phyloP scores from a whole-genome alignment of 2,113 vertebrate species.

The Mustela nigripes region DNA sequence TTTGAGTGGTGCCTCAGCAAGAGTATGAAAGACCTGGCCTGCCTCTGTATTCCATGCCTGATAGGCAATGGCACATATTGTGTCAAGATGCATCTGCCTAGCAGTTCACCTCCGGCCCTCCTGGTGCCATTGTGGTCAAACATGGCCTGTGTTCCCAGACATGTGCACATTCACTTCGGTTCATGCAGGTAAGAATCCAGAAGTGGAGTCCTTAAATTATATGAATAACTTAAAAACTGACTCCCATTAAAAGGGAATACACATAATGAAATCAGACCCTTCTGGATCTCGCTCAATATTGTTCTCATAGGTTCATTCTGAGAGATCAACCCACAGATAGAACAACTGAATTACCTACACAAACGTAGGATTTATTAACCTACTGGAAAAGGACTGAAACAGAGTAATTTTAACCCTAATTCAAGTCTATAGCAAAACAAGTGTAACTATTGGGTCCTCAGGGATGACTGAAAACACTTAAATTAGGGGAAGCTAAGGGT shows the following conservation, averaged over 20 bases:
- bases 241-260: neutral
- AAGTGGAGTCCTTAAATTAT: slow-evolving; percentile 32
- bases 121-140: slow-evolving; percentile 45
- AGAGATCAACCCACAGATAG: neutral
- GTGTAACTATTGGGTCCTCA: neutral
- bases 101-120: slow-evolving; percentile 32
- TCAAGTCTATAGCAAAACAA: neutral
- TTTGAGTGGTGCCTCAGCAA: slow-evolving; percentile 79
- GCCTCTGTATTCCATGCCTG: slow-evolving; percentile 79
- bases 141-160: slow-evolving; percentile 48
- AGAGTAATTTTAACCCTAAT: neutral
- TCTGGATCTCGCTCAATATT: neutral
- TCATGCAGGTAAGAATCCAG: slow-evolving; percentile 50
- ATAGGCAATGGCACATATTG: slow-evolving; percentile 76
- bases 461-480: neutral
- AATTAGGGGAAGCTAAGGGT: neutral
- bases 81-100: slow-evolving; percentile 70
- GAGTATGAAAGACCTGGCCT: slow-evolving; percentile 85
- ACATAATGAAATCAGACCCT: neutral
- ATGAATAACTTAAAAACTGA: slow-evolving; percentile 30
- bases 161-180: slow-evolving; percentile 21
- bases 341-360: neutral
- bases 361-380: neutral
- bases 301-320: neutral
- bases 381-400: neutral